Conservation (phyloP, 2,797 vertebrate species). For the Dallia pectoralis region DNA sequence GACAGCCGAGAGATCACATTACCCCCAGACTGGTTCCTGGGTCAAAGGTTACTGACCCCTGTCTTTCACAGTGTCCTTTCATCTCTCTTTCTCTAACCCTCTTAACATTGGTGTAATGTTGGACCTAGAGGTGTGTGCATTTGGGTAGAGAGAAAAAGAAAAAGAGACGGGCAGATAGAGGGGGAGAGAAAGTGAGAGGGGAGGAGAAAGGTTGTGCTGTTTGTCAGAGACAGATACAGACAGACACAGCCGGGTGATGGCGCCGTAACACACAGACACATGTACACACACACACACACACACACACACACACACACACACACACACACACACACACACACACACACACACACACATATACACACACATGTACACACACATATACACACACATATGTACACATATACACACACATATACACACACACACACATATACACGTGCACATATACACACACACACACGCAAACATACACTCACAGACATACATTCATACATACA, state of each 20-base stretch:
- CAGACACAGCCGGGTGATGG: slow-evolving; percentile 5
- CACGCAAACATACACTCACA: background rate
- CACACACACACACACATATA: slow-evolving; percentile 11
- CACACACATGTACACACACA: slow-evolving; percentile 5
- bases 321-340: slow-evolving; percentile 9
- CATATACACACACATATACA: slow-evolving; percentile 6
- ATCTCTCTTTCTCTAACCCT: background rate
- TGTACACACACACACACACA: background rate
- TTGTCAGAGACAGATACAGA: background rate
- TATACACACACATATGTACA: slow-evolving; percentile 12
- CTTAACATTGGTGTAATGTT: background rate
- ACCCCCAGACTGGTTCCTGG: slow-evolving; percentile 1
- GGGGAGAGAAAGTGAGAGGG: background rate
- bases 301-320: slow-evolving; percentile 16
- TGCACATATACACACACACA: slow-evolving; percentile 5
- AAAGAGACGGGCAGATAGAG: background rate
- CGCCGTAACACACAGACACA: slow-evolving; percentile 27
- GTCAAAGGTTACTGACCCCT: too few species aligned
- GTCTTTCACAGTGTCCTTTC: background rate
- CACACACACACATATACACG: slow-evolving; percentile 13
- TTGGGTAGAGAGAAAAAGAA: background rate
- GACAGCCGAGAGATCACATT: slow-evolving; percentile 33
- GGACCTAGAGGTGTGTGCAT: background rate
- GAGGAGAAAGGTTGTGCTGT: background rate
- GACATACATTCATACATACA: too few species aligned